phyloP scores from a whole-genome alignment of 2,888 invertebrate genomes.

The Bedellia somnulentella region DNA sequence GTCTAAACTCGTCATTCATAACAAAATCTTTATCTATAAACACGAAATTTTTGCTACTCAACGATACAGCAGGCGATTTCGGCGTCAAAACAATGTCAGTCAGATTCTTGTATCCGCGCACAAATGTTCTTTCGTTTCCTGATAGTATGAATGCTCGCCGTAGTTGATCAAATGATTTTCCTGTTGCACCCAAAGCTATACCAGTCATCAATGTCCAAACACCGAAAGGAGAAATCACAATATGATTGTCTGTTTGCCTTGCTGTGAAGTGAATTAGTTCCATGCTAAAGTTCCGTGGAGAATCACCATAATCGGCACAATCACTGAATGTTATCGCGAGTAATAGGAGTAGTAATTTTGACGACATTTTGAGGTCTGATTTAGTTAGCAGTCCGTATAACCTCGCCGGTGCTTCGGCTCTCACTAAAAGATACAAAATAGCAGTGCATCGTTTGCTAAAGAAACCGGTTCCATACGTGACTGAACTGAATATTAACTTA shows the following conservation, averaged over 20 bases:
- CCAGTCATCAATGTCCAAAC: slow-evolving; percentile 54
- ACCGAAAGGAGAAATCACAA: slow-evolving; percentile 49
- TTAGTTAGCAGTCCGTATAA: too few species aligned
- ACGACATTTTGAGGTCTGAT: slow-evolving; percentile 28
- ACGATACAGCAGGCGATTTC: slow-evolving; percentile 26
- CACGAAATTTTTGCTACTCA: slow-evolving; percentile 39
- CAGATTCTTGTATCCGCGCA: slow-evolving; percentile 29
- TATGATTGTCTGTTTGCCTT: slow-evolving; percentile 31
- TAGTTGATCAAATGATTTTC: slow-evolving; percentile 29
- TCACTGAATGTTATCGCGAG: slow-evolving; percentile 25
- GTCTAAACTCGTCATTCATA: slow-evolving; percentile 23
- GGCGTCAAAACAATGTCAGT: slow-evolving; percentile 27
- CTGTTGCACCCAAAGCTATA: slow-evolving; percentile 37
- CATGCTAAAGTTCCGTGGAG: slow-evolving; percentile 43
- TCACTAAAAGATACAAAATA: too few species aligned
- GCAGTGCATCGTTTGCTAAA: too few species aligned
- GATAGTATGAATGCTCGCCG: slow-evolving; percentile 34
- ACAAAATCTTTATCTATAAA: slow-evolving; percentile 37
- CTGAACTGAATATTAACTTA: too few species aligned
- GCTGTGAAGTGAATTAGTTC: slow-evolving; percentile 41
- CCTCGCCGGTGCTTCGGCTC: too few species aligned
- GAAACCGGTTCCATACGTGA: too few species aligned
- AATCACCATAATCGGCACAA: slow-evolving; percentile 31
- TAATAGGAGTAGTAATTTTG: slow-evolving; percentile 19
- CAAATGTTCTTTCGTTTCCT: slow-evolving; percentile 18